Evolutionary conservation across 2,797 vertebrate genomes (phyloP).

Genomic region (Melanotaenia pygmaea): DNA sequence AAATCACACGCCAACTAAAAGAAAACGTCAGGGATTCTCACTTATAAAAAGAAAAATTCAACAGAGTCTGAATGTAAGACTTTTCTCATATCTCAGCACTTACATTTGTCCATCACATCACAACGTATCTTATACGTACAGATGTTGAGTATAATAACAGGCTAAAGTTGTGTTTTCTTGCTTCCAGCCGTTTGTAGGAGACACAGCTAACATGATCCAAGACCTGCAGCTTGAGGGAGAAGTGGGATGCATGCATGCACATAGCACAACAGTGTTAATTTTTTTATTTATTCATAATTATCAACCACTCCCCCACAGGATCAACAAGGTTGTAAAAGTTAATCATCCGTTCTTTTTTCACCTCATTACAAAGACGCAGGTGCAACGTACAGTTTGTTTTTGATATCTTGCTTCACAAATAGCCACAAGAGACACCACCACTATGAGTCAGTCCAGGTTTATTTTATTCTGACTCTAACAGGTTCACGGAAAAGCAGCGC

Average conservation of each 20-base stretch:
- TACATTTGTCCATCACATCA: constrained; percentile 12
- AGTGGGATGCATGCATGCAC: not conserved
- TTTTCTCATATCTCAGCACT: not conserved
- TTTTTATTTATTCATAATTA: not conserved
- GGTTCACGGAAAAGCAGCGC: not conserved
- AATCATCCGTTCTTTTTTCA: constrained; percentile 8
- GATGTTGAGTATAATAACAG: constrained; percentile 1
- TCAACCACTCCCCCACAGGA: not conserved
- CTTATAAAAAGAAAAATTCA: not conserved
- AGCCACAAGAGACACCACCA: not conserved
- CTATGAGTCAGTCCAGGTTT: not conserved
- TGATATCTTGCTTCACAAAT: not conserved
- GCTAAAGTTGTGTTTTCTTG: not conserved
- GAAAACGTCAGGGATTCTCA: not conserved
- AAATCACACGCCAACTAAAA: not conserved
- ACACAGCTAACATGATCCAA: not conserved
- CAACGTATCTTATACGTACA: not conserved
- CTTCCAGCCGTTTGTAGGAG: constrained; percentile 6
- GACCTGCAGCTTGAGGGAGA: not conserved
- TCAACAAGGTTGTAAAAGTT: not conserved
- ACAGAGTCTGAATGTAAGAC: not conserved
- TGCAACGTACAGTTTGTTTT: not conserved
- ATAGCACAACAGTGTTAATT: not conserved
- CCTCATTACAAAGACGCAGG: not conserved
- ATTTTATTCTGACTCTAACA: not conserved